Evolutionary conservation across 2,888 invertebrate genomes (phyloP).

Genomic region (Cephus pygmeus): DNA sequence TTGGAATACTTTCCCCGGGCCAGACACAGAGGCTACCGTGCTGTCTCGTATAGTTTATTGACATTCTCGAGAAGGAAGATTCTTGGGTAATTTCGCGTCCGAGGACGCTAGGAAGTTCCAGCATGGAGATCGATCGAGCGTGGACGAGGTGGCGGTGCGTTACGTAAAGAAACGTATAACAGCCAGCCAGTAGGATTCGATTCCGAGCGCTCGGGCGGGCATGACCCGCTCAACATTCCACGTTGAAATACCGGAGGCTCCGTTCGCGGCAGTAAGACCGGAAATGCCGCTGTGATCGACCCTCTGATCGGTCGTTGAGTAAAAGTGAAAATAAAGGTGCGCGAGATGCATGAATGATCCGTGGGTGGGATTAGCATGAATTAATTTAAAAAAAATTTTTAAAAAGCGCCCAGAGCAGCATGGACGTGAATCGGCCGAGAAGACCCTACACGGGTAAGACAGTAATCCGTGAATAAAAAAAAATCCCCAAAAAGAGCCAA

Average conservation of each 20-base stretch:
- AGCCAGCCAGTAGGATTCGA: conserved; percentile 12
- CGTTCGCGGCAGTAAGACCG: not conserved
- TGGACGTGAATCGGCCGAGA: not conserved
- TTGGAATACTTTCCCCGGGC: no score
- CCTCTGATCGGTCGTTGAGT: not conserved
- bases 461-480: not conserved
- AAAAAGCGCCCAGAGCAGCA: not conserved
- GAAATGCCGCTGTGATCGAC: not conserved
- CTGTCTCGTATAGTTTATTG: not conserved
- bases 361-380: not conserved
- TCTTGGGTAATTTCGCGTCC: not conserved
- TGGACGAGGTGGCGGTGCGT: conserved; percentile 1
- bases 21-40: not conserved
- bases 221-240: conserved; percentile 39
- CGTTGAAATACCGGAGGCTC: not conserved
- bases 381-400: not conserved
- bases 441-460: not conserved
- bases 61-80: not conserved
- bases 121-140: not conserved
- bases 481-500: not conserved
- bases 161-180: not conserved
- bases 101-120: not conserved
- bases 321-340: not conserved
- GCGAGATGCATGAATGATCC: not conserved
- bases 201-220: conserved; percentile 37